These are phyloP conservation scores for Coracopsis vasa DNA, from an alignment of 2,113 vertebrate species.

Conservation along the genomic window DNA sequence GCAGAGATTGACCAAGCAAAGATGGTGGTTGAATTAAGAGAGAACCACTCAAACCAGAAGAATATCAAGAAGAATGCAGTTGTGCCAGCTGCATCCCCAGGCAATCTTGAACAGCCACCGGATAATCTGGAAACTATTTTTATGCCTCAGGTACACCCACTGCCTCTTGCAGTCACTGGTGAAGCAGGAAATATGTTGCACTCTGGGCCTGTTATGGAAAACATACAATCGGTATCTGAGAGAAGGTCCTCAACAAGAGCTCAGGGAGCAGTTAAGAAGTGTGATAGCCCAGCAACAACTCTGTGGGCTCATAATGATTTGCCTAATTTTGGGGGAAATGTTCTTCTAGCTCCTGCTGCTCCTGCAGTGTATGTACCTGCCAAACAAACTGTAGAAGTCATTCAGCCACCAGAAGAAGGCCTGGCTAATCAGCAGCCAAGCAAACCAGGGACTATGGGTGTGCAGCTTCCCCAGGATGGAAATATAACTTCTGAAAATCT, in stretches of 20 bases:
- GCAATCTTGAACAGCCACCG: constrained; percentile 94
- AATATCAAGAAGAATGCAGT: background rate
- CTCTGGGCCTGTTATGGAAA: constrained; percentile 54
- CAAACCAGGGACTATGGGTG: constrained; percentile 45
- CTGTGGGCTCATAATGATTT: constrained; percentile 93
- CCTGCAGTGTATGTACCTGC: constrained; percentile 83
- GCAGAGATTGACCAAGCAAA: constrained; percentile 87
- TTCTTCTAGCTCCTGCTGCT: constrained; percentile 91
- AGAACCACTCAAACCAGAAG: constrained; percentile 40
- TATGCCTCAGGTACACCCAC: constrained; percentile 38
- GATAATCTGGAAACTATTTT: constrained; percentile 95
- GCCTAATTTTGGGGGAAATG: constrained; percentile 83
- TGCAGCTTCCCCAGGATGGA: constrained; percentile 35
- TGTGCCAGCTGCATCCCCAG: constrained; percentile 65
- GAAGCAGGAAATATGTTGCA: constrained; percentile 40
- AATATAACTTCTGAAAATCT: constrained; percentile 87
- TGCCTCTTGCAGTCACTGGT: constrained; percentile 28
- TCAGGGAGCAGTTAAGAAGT: constrained; percentile 80
- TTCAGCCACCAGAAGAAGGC: constrained; percentile 88
- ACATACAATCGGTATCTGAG: constrained; percentile 53
- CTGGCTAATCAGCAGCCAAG: constrained; percentile 49
- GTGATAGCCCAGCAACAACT: constrained; percentile 95
- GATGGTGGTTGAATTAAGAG: constrained; percentile 83
- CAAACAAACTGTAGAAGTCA: constrained; percentile 79
- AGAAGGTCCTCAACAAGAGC: constrained; percentile 79